phyloP scores from a whole-genome alignment of 2,113 vertebrate genomes.

The Psilopogon haemacephalus region DNA sequence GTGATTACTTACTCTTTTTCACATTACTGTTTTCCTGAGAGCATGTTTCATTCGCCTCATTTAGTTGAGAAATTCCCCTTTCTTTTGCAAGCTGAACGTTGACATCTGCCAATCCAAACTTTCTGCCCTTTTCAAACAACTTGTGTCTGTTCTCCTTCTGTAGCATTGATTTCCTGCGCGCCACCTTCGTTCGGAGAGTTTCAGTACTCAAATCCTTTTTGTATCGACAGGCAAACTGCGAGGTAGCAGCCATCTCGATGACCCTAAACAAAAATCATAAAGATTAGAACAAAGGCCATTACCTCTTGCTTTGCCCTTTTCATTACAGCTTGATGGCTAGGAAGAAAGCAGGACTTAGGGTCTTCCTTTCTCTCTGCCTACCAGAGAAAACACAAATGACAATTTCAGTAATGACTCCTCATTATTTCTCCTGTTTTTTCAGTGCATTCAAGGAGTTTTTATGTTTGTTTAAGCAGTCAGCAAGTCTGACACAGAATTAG shows the following conservation, averaged over 20 bases:
- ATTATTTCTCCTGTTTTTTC: not conserved
- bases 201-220: conserved; percentile 84
- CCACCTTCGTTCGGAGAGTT: conserved; percentile 83
- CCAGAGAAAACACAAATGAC: not conserved
- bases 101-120: conserved; percentile 74
- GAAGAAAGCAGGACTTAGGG: not conserved
- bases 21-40: conserved; percentile 1
- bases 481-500: not conserved
- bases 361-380: not conserved
- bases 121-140: conserved; percentile 79
- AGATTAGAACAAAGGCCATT: not conserved
- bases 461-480: not conserved
- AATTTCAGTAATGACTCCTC: not conserved
- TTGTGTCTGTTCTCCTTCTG: conserved; percentile 89
- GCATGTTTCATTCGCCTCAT: conserved; percentile 19
- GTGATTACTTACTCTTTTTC: conserved; percentile 68
- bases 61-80: conserved; percentile 26
- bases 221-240: conserved; percentile 78
- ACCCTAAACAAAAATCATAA: not conserved
- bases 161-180: conserved; percentile 81
- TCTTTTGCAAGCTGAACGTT: conserved; percentile 60
- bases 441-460: not conserved
- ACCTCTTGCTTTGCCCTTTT: not conserved
- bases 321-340: accelerated
- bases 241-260: conserved; percentile 61